phyloP scores from a whole-genome alignment of 2,888 invertebrate species.

The Mycalesis mineus region DNA sequence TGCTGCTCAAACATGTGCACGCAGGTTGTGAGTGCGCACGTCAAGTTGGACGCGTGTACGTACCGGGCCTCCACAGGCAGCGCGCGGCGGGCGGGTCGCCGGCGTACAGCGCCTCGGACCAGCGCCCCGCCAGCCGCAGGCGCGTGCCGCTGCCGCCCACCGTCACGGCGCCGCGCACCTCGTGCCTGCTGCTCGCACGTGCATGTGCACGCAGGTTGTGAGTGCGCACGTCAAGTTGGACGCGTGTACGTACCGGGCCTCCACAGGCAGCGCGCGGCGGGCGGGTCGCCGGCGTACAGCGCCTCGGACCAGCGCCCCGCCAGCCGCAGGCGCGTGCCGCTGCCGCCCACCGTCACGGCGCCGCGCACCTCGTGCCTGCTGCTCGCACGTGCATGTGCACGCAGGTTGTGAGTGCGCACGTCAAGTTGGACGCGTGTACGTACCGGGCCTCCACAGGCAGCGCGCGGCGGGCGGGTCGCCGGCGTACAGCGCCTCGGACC shows the following conservation, averaged over 20 bases:
- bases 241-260: conserved; percentile 80
- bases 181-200: no score
- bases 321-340: conserved; percentile 73
- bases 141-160: conserved; percentile 73
- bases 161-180: conserved; percentile 82
- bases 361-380: conserved; percentile 88
- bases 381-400: conserved; percentile 79
- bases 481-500: conserved; percentile 89
- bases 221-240: no score
- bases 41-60: no score
- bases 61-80: conserved; percentile 88
- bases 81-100: conserved; percentile 84
- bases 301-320: conserved; percentile 92
- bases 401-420: no score
- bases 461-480: conserved; percentile 84
- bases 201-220: no score
- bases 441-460: conserved; percentile 88
- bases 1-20: no score
- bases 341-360: conserved; percentile 77
- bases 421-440: not conserved
- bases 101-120: conserved; percentile 89
- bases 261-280: conserved; percentile 86
- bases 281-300: conserved; percentile 84
- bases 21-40: no score
- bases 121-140: conserved; percentile 84